A percentile compares a stretch with the other conserved stretches of the same genome.
These are phyloP conservation scores for Unio pictorum DNA, from an alignment of 2,888 invertebrate genomes.

Conservation along the genomic window DNA sequence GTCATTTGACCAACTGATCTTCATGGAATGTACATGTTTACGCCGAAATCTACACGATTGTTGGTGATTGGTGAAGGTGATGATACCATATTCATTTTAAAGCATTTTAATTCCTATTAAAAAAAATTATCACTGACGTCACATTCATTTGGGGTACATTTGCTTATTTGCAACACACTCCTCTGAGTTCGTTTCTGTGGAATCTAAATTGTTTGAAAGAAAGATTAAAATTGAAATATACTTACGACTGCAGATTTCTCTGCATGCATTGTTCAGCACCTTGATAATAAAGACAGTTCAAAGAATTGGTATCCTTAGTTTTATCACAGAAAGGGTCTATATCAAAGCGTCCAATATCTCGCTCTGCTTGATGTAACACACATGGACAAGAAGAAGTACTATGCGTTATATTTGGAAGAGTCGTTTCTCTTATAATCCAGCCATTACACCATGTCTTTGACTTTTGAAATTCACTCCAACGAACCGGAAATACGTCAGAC, in stretches of 20 bases:
- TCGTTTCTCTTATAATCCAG: slow-evolving; percentile 40
- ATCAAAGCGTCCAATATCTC: slow-evolving; percentile 54
- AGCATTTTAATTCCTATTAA: too few relatives aligned
- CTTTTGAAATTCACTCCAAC: slow-evolving; percentile 20
- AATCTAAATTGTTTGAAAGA: too few relatives aligned
- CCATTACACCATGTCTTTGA: slow-evolving; percentile 45
- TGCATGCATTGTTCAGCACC: slow-evolving; percentile 38
- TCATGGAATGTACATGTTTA: too few relatives aligned
- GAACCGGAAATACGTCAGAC: slow-evolving; percentile 61
- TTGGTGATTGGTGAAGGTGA: too few relatives aligned
- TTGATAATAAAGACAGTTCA: slow-evolving; percentile 44
- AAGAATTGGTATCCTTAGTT: slow-evolving; percentile 8
- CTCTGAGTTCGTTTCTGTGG: too few relatives aligned
- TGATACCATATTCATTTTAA: too few relatives aligned
- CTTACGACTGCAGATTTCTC: slow-evolving; percentile 38
- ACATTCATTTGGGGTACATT: too few relatives aligned
- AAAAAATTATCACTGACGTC: too few relatives aligned
- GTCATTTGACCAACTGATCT: too few relatives aligned
- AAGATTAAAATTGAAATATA: not conserved
- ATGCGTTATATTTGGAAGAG: slow-evolving; percentile 9
- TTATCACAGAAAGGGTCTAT: slow-evolving; percentile 53
- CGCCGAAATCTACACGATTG: too few relatives aligned
- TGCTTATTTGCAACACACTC: too few relatives aligned
- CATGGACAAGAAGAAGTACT: slow-evolving; percentile 50
- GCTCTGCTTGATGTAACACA: slow-evolving; percentile 43